Evolutionary conservation across 2,888 invertebrate genomes (phyloP).

Genomic region (Metopia argyrocephala): DNA sequence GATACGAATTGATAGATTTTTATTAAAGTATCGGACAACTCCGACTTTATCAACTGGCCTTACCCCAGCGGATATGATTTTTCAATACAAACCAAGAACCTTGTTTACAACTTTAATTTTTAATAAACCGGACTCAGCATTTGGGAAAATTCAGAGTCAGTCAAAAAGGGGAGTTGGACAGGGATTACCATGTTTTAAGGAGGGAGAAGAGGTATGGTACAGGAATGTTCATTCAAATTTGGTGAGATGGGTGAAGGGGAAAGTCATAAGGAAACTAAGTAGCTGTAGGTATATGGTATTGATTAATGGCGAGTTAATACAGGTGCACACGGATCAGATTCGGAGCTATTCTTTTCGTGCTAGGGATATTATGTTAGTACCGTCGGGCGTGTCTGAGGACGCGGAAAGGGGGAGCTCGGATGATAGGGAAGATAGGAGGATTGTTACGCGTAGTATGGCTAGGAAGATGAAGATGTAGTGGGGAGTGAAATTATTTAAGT

Average conservation of each 20-base stretch:
- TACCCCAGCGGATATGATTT: too few species aligned
- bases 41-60: too few species aligned
- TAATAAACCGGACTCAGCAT: too few species aligned
- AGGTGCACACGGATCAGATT: neutral
- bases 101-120: too few species aligned
- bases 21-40: too few species aligned
- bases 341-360: neutral
- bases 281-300: neutral
- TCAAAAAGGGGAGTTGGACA: too few species aligned
- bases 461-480: neutral
- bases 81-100: too few species aligned
- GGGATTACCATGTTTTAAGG: too few species aligned
- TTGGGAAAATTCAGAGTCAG: too few species aligned
- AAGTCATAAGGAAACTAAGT: neutral
- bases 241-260: neutral
- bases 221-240: too few species aligned
- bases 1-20: too few species aligned
- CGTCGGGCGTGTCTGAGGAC: neutral
- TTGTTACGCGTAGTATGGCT: neutral
- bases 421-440: neutral
- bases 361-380: neutral
- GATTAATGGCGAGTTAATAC: neutral
- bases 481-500: constrained; percentile 1
- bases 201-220: too few species aligned
- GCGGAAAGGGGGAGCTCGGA: neutral